These are phyloP conservation scores for Nycticorax nycticorax DNA, from an alignment of 2,113 vertebrate genomes.

Conservation along the genomic window DNA sequence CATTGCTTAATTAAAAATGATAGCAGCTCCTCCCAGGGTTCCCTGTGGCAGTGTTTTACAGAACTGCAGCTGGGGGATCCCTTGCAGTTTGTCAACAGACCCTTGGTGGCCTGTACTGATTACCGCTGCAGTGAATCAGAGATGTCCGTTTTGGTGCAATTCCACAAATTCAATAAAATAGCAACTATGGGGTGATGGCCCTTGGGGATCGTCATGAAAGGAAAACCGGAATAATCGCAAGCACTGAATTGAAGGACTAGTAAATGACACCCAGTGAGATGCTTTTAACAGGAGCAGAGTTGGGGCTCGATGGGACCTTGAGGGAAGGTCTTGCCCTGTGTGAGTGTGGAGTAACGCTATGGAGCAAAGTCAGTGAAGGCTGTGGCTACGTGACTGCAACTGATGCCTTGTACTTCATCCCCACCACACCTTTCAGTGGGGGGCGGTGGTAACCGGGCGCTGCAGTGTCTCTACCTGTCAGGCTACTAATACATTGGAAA, in stretches of 20 bases:
- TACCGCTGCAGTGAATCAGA: not conserved
- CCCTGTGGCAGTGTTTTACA: not conserved
- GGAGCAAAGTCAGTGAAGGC: not conserved
- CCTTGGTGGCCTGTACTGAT: not conserved
- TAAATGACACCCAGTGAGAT: not conserved
- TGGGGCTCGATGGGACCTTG: not conserved
- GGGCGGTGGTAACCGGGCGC: not conserved
- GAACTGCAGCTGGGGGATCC: not conserved
- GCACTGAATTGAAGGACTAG: not conserved
- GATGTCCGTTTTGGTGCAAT: not conserved
- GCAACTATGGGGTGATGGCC: not conserved
- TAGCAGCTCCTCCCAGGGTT: not conserved
- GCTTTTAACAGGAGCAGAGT: accelerated
- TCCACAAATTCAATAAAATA: not conserved
- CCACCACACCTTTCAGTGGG: accelerated
- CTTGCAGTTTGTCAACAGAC: not conserved
- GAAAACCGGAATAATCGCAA: not conserved
- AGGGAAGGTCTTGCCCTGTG: not conserved
- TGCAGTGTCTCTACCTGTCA: not conserved
- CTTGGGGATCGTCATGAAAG: not conserved
- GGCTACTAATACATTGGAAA: accelerated
- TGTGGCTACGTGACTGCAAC: accelerated
- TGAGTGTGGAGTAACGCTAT: accelerated
- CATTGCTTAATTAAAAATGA: not conserved
- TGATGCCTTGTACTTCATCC: accelerated